Evolutionary conservation across 1,140 invertebrate genomes (phyloP).

Genomic region (Ptiloglossa arizonensis): DNA sequence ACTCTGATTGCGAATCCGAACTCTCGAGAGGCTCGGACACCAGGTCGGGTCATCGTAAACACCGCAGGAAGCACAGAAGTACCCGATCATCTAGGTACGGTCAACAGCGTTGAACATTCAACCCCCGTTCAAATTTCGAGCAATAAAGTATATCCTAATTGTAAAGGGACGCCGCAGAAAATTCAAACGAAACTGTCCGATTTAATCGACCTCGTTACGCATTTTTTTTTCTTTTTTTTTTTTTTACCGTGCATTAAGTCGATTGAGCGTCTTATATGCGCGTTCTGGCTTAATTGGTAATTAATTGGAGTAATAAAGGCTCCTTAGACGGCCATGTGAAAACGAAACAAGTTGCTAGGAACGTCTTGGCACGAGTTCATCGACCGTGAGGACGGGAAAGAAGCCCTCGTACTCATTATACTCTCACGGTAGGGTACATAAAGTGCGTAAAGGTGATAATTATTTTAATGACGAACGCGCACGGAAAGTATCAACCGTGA

Average conservation of each 20-base stretch:
- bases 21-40: slow-evolving; percentile 89
- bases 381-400: slow-evolving; percentile 38
- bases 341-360: slow-evolving; percentile 30
- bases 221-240: too few relatives aligned
- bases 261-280: slow-evolving; percentile 3
- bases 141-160: too few relatives aligned
- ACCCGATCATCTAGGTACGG: slow-evolving; percentile 78
- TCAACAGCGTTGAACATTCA: slow-evolving; percentile 17
- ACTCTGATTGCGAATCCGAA: slow-evolving; percentile 95
- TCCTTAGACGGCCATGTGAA: slow-evolving; percentile 12
- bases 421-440: slow-evolving; percentile 58
- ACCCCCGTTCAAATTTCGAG: background rate
- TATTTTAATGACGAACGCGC: slow-evolving; percentile 57
- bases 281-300: slow-evolving; percentile 30
- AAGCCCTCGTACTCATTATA: slow-evolving; percentile 52
- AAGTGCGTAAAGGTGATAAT: slow-evolving; percentile 49
- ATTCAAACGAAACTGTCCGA: background rate
- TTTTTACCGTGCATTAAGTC: slow-evolving; percentile 1
- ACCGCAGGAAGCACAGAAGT: slow-evolving; percentile 85
- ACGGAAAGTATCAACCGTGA: slow-evolving; percentile 22
- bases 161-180: background rate
- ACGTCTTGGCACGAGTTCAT: slow-evolving; percentile 42
- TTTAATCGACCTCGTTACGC: slow-evolving; percentile 31
- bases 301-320: slow-evolving; percentile 42
- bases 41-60: slow-evolving; percentile 87